Base-by-base conservation (phyloP, 1,140 invertebrate genomes). In the Geopemphigus sp. region DNA sequence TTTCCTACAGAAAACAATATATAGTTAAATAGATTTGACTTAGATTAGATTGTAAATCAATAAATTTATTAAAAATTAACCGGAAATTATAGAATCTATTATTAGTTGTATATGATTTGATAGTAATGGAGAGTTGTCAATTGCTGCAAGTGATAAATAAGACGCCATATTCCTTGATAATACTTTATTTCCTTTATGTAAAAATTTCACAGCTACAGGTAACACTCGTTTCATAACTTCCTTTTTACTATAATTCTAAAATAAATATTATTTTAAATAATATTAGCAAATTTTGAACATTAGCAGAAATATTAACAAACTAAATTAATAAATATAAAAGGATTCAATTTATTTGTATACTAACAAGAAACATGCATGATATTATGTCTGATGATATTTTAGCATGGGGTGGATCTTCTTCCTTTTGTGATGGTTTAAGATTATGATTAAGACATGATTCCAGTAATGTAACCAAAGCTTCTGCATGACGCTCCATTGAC, bases 371-470 rank as follows among this genome's bases (percentile, higher is more conserved):
- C 85, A 98, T 92, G 87, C 94, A 96, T 72, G 94, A 95, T 83
- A 97, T 92, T 70, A 97, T 90, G 88, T 97, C 96, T 64, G 93
- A 94, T 11, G 94, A 94, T 83, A 98, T 97, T 88, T 97, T 97
- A 24, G 95, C 94, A 89, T 97, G 95, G 10, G 95, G 95, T 15
- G 95, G 94, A 87, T 97, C 95, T 84, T 94, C 92, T 87, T 94
- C 92, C 63, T 88, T 86, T 61, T 88, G 85, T n/a, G 90, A 88
- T 1, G 94, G 92, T 85, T 93, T 92, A 80, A 97, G 88, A 85
- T 95, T 94, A 87, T 96, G 93, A 84, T 93, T 91, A 53, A 97
- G 87, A 84, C 95, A 97, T 22, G 93, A 92, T 87, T 95, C 93
- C 29, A 98, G 85, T 53, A 97, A 86, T 56, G 90, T 88, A 12